Evolutionary conservation across 2,888 invertebrate genomes (phyloP).

Genomic region (Tetramorium bicarinatum): DNA sequence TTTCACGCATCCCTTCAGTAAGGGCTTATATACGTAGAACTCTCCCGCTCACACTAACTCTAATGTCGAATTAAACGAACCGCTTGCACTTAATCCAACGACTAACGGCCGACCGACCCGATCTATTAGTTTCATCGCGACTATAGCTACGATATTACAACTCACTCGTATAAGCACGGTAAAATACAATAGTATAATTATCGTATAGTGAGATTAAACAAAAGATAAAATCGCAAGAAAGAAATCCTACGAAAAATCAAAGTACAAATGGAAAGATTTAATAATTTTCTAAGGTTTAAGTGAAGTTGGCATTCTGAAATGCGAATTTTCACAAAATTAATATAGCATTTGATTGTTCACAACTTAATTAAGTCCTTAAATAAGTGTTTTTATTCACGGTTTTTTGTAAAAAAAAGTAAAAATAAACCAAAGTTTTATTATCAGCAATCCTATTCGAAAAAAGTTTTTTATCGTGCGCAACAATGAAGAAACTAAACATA

Average conservation of each 20-base stretch:
- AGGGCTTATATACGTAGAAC: slow-evolving; percentile 46
- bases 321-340: too few species aligned
- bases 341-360: too few species aligned
- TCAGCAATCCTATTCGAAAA: neutral
- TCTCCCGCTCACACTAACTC: slow-evolving; percentile 47
- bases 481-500: neutral
- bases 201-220: neutral
- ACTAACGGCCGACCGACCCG: slow-evolving; percentile 52
- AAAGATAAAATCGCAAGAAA: neutral
- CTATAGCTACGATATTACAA: slow-evolving; percentile 32
- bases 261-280: neutral
- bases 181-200: neutral
- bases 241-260: neutral
- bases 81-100: slow-evolving; percentile 56
- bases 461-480: neutral
- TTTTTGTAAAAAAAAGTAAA: too few species aligned
- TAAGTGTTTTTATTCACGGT: too few species aligned
- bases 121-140: slow-evolving; percentile 26
- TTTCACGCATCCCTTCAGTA: slow-evolving; percentile 70
- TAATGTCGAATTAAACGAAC: slow-evolving; percentile 63
- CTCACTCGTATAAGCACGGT: neutral
- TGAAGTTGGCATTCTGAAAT: too few species aligned
- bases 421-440: too few species aligned
- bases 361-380: too few species aligned
- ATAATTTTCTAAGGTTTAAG: too few species aligned